Percentiles rank a stretch among this genome's conserved stretches.
These are phyloP conservation scores for Salarias fasciatus DNA, from an alignment of 2,797 vertebrate genomes.

Conservation along the genomic window DNA sequence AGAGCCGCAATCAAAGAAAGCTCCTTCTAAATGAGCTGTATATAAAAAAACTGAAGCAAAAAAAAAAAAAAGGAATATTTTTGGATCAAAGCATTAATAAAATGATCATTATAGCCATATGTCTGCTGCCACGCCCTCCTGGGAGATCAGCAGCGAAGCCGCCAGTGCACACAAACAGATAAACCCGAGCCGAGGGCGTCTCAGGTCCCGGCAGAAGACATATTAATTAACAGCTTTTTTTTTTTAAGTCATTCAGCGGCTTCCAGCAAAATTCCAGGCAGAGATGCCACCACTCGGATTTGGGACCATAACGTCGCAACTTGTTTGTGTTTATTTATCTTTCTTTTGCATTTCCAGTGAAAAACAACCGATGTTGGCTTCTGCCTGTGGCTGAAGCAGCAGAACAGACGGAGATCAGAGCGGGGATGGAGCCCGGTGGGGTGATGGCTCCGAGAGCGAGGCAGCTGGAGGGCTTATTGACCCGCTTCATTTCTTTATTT, in stretches of 20 bases:
- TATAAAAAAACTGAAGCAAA: conserved; percentile 10
- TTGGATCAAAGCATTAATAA: conserved; percentile 60
- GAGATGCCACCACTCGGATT: conserved; percentile 19
- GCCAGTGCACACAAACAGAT: conserved; percentile 39
- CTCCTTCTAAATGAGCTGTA: no score
- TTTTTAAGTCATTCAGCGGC: conserved; percentile 42
- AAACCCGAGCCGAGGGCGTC: conserved; percentile 43
- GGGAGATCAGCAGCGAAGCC: conserved; percentile 52
- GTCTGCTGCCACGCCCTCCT: conserved; percentile 49
- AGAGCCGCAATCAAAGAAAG: not conserved
- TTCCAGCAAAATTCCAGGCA: conserved; percentile 15
- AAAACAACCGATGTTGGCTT: conserved; percentile 1
- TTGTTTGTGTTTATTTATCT: not conserved
- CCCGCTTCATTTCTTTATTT: conserved; percentile 41
- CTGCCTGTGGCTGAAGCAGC: not conserved
- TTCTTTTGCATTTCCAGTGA: conserved; percentile 1
- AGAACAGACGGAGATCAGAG: not conserved
- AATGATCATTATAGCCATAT: conserved; percentile 48
- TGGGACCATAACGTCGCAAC: no score
- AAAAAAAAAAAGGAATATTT: conserved; percentile 25
- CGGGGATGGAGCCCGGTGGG: conserved; percentile 1
- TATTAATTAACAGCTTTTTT: conserved; percentile 51
- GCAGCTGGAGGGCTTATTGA: conserved; percentile 26
- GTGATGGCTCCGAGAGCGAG: conserved; percentile 9
- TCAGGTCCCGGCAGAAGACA: conserved; percentile 21